Percentiles rank a stretch among this genome's conserved stretches.
Evolutionary conservation across 2,888 invertebrate species (phyloP).

Genomic region (Lysandra bellargus): DNA sequence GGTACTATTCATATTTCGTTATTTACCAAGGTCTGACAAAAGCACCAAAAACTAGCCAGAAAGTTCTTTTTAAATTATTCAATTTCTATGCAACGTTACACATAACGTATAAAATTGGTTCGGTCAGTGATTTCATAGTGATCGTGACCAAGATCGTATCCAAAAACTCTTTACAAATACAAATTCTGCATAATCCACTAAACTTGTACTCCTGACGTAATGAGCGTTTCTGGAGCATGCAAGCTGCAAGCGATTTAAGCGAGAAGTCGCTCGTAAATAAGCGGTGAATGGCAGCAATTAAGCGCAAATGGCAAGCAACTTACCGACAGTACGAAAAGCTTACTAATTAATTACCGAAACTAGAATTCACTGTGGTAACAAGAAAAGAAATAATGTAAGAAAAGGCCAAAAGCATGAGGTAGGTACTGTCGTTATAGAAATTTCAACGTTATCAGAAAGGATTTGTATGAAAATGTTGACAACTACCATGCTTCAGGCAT

Average conservation of each 20-base stretch:
- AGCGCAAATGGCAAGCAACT: background rate
- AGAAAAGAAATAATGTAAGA: background rate
- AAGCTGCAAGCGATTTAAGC: slow-evolving; percentile 1
- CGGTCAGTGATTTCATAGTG: background rate
- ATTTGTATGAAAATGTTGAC: too few species aligned
- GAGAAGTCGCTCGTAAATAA: slow-evolving; percentile 1
- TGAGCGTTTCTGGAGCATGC: background rate
- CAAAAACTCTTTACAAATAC: background rate
- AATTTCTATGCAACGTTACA: too few species aligned
- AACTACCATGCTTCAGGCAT: too few species aligned
- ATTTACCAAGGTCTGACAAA: background rate
- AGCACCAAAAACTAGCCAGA: background rate
- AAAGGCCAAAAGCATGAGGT: background rate
- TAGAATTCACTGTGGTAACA: background rate
- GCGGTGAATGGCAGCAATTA: background rate
- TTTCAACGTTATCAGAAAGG: too few species aligned
- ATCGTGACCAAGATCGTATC: background rate
- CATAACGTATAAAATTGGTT: background rate
- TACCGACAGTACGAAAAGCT: background rate
- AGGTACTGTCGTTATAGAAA: too few species aligned
- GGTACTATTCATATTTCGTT: too few species aligned
- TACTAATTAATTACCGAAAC: background rate
- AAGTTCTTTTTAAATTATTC: background rate
- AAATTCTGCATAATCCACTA: background rate
- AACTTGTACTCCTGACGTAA: background rate